A percentile compares a stretch with the other conserved stretches of the same genome.
Conservation (phyloP, 92 coral and sea anemone genomes). For the Palythoa heliodiscus region DNA sequence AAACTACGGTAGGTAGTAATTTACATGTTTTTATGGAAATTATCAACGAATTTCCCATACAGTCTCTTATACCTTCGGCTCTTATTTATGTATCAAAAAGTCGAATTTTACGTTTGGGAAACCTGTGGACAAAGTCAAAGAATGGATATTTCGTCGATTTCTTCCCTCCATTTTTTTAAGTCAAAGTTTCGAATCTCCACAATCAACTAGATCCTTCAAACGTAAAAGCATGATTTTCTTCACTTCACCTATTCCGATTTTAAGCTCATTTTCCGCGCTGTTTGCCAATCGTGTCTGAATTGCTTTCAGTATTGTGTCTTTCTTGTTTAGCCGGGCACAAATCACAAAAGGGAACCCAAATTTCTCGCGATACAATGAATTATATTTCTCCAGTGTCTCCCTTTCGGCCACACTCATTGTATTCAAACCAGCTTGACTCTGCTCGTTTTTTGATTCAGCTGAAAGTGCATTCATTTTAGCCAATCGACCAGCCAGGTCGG, state of each 20-base stretch:
- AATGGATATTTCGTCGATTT: no score
- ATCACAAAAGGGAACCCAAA: constrained; percentile 84
- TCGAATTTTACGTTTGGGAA: no score
- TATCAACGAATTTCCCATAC: no score
- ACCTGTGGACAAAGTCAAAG: no score
- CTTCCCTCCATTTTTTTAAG: not conserved
- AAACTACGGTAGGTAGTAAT: no score
- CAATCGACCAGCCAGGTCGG: constrained; percentile 69
- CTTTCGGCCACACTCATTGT: constrained; percentile 57
- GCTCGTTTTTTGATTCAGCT: constrained; percentile 76
- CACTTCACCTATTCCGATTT: constrained; percentile 71
- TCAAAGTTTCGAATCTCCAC: constrained; percentile 73
- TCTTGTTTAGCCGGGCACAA: constrained; percentile 77
- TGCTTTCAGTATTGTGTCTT: constrained; percentile 61
- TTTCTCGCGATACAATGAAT: constrained; percentile 61
- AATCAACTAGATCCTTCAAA: constrained; percentile 68
- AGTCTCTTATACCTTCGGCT: no score
- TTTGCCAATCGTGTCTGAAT: constrained; percentile 63
- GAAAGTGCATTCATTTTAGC: constrained; percentile 57
- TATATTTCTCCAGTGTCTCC: constrained; percentile 51
- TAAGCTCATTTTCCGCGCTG: constrained; percentile 54
- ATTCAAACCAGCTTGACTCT: constrained; percentile 69
- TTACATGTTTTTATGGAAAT: no score
- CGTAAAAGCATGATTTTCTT: constrained; percentile 78
- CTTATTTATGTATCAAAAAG: no score